Conservation (phyloP, 2,888 invertebrate genomes). For the Ennomos fuscantarius region DNA sequence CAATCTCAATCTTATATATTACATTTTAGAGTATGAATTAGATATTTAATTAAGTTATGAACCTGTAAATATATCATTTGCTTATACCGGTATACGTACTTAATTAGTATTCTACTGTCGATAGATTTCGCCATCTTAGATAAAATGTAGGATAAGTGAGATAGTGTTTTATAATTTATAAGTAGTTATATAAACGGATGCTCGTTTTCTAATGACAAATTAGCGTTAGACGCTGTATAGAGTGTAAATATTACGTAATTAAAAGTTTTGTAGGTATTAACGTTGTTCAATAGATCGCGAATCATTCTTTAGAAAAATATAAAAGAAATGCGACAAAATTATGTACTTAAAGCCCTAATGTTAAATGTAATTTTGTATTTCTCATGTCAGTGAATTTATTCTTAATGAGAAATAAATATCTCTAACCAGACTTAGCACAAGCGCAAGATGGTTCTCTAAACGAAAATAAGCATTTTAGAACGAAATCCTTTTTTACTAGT, state of each 20-base stretch:
- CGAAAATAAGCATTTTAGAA: too few relatives aligned
- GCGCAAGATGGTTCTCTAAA: too few relatives aligned
- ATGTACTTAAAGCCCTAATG: too few relatives aligned
- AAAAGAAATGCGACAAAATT: too few relatives aligned
- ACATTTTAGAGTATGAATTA: too few relatives aligned
- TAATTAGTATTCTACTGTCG: conserved; percentile 12
- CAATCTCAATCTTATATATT: too few relatives aligned
- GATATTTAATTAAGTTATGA: not conserved
- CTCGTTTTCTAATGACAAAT: conserved; percentile 29
- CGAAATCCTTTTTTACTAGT: too few relatives aligned
- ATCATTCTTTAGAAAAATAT: not conserved
- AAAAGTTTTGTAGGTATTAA: not conserved
- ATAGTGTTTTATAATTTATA: conserved; percentile 17
- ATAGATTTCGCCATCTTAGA: conserved; percentile 15
- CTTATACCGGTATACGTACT: conserved; percentile 22
- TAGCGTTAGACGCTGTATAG: conserved; percentile 26
- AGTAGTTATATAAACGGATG: conserved; percentile 23
- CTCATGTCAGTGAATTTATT: too few relatives aligned
- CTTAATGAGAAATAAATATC: too few relatives aligned
- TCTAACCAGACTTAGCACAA: too few relatives aligned
- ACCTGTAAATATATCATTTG: conserved; percentile 19
- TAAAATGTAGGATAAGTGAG: conserved; percentile 9
- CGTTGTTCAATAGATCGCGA: conserved; percentile 1
- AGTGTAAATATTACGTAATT: conserved; percentile 23
- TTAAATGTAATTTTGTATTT: too few relatives aligned